phyloP scores from a whole-genome alignment of 2,113 vertebrate species.

The Sapayoa aenigma region DNA sequence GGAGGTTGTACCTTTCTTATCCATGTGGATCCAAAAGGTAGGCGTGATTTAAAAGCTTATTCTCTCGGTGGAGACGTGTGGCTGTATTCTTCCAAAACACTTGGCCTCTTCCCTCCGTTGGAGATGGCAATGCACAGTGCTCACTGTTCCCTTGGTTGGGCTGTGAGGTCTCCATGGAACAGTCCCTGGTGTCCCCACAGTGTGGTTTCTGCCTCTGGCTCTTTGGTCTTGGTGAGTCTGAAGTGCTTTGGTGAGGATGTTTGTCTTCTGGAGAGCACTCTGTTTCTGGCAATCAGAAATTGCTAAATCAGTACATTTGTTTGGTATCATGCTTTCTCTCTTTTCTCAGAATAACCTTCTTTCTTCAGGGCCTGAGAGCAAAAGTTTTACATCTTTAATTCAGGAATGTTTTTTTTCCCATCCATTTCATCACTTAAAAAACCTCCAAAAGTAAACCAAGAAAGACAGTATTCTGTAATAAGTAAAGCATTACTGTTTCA shows the following conservation, averaged over 20 bases:
- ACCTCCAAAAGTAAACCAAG: background rate
- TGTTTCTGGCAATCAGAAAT: background rate
- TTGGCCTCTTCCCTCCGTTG: too few relatives aligned
- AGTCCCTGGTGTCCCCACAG: fast-evolving
- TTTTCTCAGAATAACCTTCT: background rate
- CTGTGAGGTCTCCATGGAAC: fast-evolving
- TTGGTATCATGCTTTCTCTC: background rate
- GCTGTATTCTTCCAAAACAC: background rate
- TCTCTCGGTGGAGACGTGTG: background rate
- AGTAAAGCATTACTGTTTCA: background rate
- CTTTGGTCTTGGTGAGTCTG: fast-evolving
- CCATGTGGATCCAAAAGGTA: background rate
- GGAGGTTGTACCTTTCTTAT: background rate
- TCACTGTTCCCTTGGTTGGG: fast-evolving
- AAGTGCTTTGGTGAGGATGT: background rate
- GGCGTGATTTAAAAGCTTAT: background rate
- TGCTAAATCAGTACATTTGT: background rate
- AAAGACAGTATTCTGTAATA: background rate
- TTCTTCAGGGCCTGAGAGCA: background rate
- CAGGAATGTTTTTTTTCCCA: background rate
- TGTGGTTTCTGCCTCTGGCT: background rate
- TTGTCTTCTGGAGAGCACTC: background rate
- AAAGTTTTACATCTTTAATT: background rate
- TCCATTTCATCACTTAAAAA: background rate
- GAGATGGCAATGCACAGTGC: background rate